These are phyloP conservation scores for Pocota personata DNA, from an alignment of 2,888 invertebrate genomes.

Conservation along the genomic window DNA sequence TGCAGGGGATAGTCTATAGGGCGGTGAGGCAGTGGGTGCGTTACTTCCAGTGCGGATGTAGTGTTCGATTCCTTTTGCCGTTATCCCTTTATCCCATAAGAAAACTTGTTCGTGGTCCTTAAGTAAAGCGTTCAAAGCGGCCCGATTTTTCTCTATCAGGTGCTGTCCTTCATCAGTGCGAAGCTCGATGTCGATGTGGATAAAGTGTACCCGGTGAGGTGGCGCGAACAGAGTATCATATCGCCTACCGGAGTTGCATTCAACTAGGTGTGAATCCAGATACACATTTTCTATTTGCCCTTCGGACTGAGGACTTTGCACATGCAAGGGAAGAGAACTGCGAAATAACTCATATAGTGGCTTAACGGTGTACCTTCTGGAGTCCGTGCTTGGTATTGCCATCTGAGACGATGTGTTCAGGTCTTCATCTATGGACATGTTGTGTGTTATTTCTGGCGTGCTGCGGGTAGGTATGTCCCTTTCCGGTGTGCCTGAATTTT, in stretches of 20 bases:
- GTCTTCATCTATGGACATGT: no score
- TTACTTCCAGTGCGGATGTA: conserved; percentile 51
- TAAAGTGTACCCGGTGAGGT: not conserved
- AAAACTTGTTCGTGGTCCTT: no score
- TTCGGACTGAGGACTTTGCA: not conserved
- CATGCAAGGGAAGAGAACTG: not conserved
- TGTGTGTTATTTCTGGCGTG: no score
- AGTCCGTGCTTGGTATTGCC: not conserved
- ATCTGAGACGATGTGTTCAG: no score
- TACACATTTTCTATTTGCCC: not conserved
- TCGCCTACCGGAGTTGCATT: not conserved
- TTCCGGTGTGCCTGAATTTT: no score
- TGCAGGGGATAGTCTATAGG: conserved; percentile 77
- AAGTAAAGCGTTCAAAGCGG: no score
- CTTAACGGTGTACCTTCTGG: not conserved
- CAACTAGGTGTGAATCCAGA: not conserved
- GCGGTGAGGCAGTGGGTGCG: conserved; percentile 77
- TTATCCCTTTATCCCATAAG: no score
- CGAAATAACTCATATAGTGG: not conserved
- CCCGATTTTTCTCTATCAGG: no score
- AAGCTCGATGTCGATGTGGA: not conserved
- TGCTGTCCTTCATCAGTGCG: no score
- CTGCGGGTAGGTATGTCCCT: no score
- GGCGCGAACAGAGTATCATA: not conserved
- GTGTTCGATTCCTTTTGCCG: no score